phyloP scores from a whole-genome alignment of 2,888 invertebrate genomes.

The Iselma pallidipennis region DNA sequence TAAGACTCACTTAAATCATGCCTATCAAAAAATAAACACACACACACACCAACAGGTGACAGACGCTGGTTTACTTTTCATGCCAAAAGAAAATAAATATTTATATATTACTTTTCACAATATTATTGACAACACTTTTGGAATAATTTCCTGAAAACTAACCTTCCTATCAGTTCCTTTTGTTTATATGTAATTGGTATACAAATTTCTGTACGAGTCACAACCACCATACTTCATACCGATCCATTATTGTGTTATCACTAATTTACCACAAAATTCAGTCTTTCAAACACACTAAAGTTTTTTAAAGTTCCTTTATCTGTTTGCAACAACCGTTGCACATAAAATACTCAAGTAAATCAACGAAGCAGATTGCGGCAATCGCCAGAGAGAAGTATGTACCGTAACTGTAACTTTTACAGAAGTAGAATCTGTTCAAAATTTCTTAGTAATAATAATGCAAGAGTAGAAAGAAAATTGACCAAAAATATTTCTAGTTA shows the following conservation, averaged over 20 bases:
- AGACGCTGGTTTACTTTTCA: no score
- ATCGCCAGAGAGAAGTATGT: constrained; percentile 19
- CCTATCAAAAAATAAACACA: not conserved
- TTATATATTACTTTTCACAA: no score
- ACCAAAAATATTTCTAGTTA: not conserved
- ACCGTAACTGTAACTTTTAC: constrained; percentile 27
- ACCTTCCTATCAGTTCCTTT: constrained; percentile 42
- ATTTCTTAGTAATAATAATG: not conserved
- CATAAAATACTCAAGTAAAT: constrained; percentile 24
- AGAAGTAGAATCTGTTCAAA: constrained; percentile 20
- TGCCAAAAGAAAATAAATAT: no score
- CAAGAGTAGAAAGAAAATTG: not conserved
- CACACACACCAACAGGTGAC: not conserved
- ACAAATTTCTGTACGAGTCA: constrained; percentile 45
- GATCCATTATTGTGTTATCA: not conserved
- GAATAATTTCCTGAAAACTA: constrained; percentile 19
- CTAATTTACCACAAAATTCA: constrained; percentile 5
- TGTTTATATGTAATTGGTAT: constrained; percentile 46
- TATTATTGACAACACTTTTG: no score
- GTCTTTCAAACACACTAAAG: constrained; percentile 6
- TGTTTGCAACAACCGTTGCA: constrained; percentile 20
- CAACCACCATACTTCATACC: constrained; percentile 46
- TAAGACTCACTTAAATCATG: constrained; percentile 22
- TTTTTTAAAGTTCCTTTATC: constrained; percentile 8
- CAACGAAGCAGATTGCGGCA: constrained; percentile 28